Evolutionary conservation across 2,797 vertebrate species (phyloP).

Genomic region (Atherinosoma microstoma): DNA sequence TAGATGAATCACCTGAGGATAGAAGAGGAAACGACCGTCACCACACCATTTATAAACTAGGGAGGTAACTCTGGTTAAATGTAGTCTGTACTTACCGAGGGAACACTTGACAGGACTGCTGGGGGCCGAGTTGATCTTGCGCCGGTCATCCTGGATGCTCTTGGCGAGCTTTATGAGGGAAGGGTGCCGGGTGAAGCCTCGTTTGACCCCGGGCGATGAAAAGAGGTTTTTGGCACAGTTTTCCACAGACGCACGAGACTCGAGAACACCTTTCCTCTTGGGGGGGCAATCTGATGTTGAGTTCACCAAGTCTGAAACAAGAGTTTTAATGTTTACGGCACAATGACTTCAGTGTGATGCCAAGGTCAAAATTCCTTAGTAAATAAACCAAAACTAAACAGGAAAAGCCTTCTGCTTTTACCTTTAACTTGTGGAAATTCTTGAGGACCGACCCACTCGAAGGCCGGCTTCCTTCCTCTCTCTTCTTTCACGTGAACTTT

Average conservation of each 20-base stretch:
- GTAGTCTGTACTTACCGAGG: conserved; percentile 70
- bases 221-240: conserved; percentile 96
- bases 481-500: conserved; percentile 95
- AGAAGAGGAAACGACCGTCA: not conserved
- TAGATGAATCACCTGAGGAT: conserved; percentile 55
- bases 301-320: conserved; percentile 64
- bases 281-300: conserved; percentile 28
- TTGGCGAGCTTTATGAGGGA: conserved; percentile 94
- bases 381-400: not conserved
- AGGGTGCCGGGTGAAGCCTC: conserved; percentile 91
- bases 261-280: conserved; percentile 60
- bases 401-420: conserved; percentile 53
- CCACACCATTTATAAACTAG: not conserved
- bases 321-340: not conserved
- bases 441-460: conserved; percentile 93
- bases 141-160: conserved; percentile 90
- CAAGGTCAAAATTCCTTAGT: too few relatives aligned
- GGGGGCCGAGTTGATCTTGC: conserved; percentile 95
- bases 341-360: not conserved
- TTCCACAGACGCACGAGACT: conserved; percentile 79
- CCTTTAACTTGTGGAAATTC: conserved; percentile 84
- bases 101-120: conserved; percentile 87
- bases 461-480: conserved; percentile 93
- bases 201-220: conserved; percentile 83
- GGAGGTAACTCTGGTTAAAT: not conserved